These are phyloP conservation scores for Dexiosoma caninum DNA, from an alignment of 2,888 invertebrate species.

Conservation along the genomic window DNA sequence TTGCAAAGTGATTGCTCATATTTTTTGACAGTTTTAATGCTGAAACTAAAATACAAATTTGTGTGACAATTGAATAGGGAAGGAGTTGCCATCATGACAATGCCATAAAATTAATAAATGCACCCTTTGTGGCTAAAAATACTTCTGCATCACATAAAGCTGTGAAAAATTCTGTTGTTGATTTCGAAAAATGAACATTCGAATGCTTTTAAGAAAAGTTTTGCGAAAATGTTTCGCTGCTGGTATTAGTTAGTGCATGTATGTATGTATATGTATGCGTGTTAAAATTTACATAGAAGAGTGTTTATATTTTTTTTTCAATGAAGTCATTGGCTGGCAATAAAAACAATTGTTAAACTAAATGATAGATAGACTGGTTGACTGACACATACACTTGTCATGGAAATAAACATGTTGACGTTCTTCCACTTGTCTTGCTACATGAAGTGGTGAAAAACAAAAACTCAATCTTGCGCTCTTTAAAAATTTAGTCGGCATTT, in stretches of 20 bases:
- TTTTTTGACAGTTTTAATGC: slow-evolving; percentile 53
- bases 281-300: background rate
- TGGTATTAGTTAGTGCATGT: background rate
- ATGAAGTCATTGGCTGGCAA: slow-evolving; percentile 40
- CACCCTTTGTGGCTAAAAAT: slow-evolving; percentile 6
- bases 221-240: background rate
- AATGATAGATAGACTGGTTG: background rate
- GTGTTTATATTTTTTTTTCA: background rate
- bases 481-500: no score
- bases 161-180: background rate
- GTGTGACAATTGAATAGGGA: slow-evolving; percentile 24
- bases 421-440: slow-evolving; percentile 25
- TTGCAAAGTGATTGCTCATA: slow-evolving; percentile 56
- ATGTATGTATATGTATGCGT: background rate
- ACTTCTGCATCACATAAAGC: background rate
- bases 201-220: background rate
- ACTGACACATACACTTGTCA: slow-evolving; percentile 29
- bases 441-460: background rate
- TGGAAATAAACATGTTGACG: slow-evolving; percentile 36
- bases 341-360: slow-evolving; percentile 20
- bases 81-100: background rate
- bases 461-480: background rate
- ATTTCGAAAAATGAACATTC: background rate
- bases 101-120: no score
- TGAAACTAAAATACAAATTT: slow-evolving; percentile 35